Conservation (phyloP, 2,888 invertebrate genomes). For the Sialis lutaria region DNA sequence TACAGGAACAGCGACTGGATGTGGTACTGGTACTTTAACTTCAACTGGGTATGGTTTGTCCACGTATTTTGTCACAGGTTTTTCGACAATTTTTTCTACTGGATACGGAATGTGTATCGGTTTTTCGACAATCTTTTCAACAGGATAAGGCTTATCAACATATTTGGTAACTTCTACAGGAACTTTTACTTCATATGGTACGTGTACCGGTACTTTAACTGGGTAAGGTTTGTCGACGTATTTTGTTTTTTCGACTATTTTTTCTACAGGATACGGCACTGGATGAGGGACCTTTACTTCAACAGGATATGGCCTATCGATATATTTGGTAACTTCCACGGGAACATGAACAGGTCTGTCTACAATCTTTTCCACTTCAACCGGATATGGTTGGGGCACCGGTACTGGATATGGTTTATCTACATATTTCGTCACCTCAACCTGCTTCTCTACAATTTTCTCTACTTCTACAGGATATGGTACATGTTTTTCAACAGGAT, state of each 20-base stretch:
- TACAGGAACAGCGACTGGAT: conserved; percentile 22
- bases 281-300: conserved; percentile 28
- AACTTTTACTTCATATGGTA: conserved; percentile 13
- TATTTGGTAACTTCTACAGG: conserved; percentile 16
- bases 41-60: conserved; percentile 13
- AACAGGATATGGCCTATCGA: conserved; percentile 28
- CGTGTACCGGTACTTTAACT: conserved; percentile 18
- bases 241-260: conserved; percentile 27
- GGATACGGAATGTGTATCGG: conserved; percentile 34
- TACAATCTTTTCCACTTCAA: conserved; percentile 35
- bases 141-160: conserved; percentile 32
- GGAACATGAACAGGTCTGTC: conserved; percentile 40
- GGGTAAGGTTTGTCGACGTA: conserved; percentile 31
- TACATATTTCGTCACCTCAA: conserved; percentile 13
- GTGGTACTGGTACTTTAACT: conserved; percentile 23
- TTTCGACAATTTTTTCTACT: conserved; percentile 28
- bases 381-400: conserved; percentile 21
- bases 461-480: conserved; percentile 24
- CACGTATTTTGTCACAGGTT: conserved; percentile 24
- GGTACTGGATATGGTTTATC: conserved; percentile 15
- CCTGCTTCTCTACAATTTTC: conserved; percentile 33
- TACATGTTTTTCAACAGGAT: conserved; percentile 14
- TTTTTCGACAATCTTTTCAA: conserved; percentile 39
- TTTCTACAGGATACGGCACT: conserved; percentile 28
- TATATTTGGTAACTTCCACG: conserved; percentile 27